These are phyloP conservation scores for Megaleporinus macrocephalus DNA, from an alignment of 2,113 vertebrate genomes.

Conservation along the genomic window DNA sequence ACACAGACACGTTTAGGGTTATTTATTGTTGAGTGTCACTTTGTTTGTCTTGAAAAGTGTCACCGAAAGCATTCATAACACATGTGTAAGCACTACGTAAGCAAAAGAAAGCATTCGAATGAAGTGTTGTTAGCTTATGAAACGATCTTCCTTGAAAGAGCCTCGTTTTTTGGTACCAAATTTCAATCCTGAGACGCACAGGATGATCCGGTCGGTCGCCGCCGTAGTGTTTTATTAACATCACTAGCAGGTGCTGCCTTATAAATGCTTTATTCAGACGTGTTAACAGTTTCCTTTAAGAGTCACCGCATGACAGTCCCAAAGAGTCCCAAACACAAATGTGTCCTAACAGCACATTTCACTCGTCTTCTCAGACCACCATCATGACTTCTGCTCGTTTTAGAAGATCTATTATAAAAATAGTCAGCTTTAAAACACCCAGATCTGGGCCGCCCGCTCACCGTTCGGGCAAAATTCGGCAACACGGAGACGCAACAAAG, in stretches of 20 bases:
- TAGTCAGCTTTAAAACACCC: not conserved
- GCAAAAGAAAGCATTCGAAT: too few relatives aligned
- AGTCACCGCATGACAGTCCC: too few relatives aligned
- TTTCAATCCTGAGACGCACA: not conserved
- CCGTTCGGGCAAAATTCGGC: slow-evolving; percentile 36
- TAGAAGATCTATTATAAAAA: not conserved
- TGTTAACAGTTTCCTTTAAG: slow-evolving; percentile 11
- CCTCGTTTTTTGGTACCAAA: not conserved
- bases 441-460: not conserved
- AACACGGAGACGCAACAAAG: not conserved
- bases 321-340: too few relatives aligned
- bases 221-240: not conserved
- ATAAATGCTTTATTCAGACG: slow-evolving; percentile 27
- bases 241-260: slow-evolving; percentile 16
- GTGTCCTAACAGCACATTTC: not conserved
- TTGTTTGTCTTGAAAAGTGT: not conserved
- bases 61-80: slow-evolving; percentile 12
- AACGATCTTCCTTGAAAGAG: too few relatives aligned
- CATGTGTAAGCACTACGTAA: not conserved
- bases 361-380: not conserved
- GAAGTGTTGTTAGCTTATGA: not conserved
- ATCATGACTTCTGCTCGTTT: not conserved
- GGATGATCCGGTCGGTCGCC: not conserved
- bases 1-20: not conserved
- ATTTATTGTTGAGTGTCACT: too few relatives aligned